These are phyloP conservation scores for Drosophila anomelani DNA, from an alignment of 2,888 invertebrate species.

Conservation along the genomic window DNA sequence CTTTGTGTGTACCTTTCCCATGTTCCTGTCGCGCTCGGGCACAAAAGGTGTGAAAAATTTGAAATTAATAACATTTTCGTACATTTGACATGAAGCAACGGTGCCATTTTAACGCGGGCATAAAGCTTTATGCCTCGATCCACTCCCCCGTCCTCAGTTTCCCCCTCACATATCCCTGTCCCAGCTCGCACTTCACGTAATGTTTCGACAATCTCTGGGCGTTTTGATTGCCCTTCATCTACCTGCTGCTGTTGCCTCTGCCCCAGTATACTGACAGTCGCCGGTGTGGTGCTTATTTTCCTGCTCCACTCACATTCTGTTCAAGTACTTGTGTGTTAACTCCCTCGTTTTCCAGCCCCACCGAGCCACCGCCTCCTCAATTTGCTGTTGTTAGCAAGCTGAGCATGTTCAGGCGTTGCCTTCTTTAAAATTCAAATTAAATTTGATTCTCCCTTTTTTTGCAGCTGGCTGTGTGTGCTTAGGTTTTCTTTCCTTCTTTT, in stretches of 20 bases:
- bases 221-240: slow-evolving; percentile 49
- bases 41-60: slow-evolving; percentile 68
- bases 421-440: slow-evolving; percentile 73
- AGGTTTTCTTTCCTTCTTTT: slow-evolving; percentile 7
- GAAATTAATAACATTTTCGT: slow-evolving; percentile 71
- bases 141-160: not conserved
- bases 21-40: slow-evolving; percentile 6
- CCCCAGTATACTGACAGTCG: slow-evolving; percentile 21
- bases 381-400: slow-evolving; percentile 46
- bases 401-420: slow-evolving; percentile 48
- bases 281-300: slow-evolving; percentile 38
- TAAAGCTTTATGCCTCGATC: slow-evolving; percentile 48
- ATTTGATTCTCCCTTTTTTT: slow-evolving; percentile 57
- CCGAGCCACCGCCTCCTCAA: not conserved
- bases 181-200: slow-evolving; percentile 12
- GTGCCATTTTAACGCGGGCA: slow-evolving; percentile 50
- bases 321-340: slow-evolving; percentile 47
- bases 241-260: slow-evolving; percentile 9
- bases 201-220: slow-evolving; percentile 45
- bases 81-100: slow-evolving; percentile 59
- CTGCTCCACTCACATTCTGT: slow-evolving; percentile 20
- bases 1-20: slow-evolving; percentile 11
- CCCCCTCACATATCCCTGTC: not conserved
- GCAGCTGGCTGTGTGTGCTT: slow-evolving; percentile 24
- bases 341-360: slow-evolving; percentile 17